Percentiles rank a stretch among this genome's conserved stretches.
Evolutionary conservation across 2,888 invertebrate species (phyloP).

Genomic region (Liodrosophila aerea): DNA sequence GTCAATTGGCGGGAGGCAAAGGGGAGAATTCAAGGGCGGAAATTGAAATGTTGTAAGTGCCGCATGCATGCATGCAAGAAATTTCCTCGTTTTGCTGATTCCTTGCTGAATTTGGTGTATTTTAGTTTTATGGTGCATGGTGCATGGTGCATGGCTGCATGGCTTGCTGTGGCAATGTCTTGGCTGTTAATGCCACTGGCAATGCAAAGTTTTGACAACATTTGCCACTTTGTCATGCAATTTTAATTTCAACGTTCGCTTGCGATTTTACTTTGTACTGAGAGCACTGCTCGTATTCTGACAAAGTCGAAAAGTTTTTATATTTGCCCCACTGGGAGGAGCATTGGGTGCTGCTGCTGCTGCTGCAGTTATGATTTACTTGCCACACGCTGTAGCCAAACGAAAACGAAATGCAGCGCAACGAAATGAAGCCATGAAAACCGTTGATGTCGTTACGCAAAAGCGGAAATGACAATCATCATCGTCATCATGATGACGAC

Average conservation of each 20-base stretch:
- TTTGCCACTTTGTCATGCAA: conserved; percentile 76
- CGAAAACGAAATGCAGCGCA: conserved; percentile 58
- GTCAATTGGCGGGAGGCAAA: conserved; percentile 13
- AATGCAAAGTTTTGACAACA: conserved; percentile 73
- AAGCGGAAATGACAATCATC: conserved; percentile 76
- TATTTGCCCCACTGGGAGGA: conserved; percentile 18
- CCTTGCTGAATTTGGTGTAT: not conserved
- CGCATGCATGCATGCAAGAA: conserved; percentile 39
- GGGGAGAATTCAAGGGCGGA: conserved; percentile 49
- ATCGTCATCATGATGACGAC: conserved; percentile 27
- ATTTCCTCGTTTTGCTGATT: not conserved
- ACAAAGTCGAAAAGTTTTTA: conserved; percentile 75
- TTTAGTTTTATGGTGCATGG: too few species aligned
- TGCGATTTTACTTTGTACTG: conserved; percentile 61
- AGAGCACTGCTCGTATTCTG: conserved; percentile 59
- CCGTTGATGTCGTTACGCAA: conserved; percentile 73
- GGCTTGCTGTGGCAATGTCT: conserved; percentile 19
- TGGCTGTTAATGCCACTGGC: conserved; percentile 34
- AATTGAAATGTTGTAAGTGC: conserved; percentile 52
- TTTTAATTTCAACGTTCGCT: conserved; percentile 65
- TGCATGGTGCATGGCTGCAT: conserved; percentile 13
- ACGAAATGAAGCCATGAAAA: conserved; percentile 75
- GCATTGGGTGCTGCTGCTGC: too few species aligned
- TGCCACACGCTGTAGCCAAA: conserved; percentile 50
- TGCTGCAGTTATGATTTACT: conserved; percentile 68